Evolutionary conservation across 2,113 vertebrate species (phyloP), one percentile per base, ranked within the genome.

Genomic region (Daubentonia madagascariensis): DNA sequence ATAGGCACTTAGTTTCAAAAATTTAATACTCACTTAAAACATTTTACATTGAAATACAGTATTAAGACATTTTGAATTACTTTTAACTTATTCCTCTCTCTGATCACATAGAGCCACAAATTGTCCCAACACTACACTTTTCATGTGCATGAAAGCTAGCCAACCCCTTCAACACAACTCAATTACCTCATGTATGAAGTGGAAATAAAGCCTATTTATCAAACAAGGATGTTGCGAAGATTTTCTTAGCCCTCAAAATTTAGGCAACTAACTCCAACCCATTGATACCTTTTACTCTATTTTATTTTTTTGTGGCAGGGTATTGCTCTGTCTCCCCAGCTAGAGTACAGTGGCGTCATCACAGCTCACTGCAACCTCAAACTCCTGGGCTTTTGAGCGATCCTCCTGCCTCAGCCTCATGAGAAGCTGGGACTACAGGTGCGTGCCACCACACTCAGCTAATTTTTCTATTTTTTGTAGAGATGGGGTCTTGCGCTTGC

Each of bases 11-110:
- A 22, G 37, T 90, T 94, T 79, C 23, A 86, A 92, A 92, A 50
- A 67, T 73, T 30, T 92, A 94, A 84, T 28, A 37, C 88, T 97
- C 88, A 73, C 95, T 98, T 98, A 97, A 98, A 80, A 35, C 89
- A 86, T 96, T 97, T 94, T 92, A 95, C 1, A 1, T 11, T 83
- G 83, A 98, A 97, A 98, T 97, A 98, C 11, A 96, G 37, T 50
- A 54, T 70, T 85, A 81, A 80, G 65, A 84, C 79, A 79, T 59
- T 89, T 6, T 68, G 59, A 72, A 28, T 95, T 43, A 61, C 54
- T 92, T 94, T 89, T 65, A 85, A 79, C 8, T 52, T 95, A 59
- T 67, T 72, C 40, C 52, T 96, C 63, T 81, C 59, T 11, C 18
- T 28, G 20, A 5, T 78, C 59, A 73, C 48, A 14, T 17, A 87